Percentiles rank a stretch among this genome's conserved stretches.
phyloP scores from a whole-genome alignment of 2,888 invertebrate genomes.

The Stratiomys singularior region DNA sequence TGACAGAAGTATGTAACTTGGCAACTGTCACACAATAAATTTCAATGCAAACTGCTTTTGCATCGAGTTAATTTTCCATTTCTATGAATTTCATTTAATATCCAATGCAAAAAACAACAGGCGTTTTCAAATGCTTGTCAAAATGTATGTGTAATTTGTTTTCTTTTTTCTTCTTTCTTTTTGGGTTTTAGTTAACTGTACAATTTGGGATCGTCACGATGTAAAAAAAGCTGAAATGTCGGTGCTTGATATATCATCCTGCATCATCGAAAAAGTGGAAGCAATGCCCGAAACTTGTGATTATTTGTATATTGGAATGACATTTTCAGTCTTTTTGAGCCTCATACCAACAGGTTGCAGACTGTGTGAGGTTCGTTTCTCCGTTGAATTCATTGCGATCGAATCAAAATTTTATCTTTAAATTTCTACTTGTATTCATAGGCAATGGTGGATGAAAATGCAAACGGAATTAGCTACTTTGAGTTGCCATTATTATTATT shows the following conservation, averaged over 20 bases:
- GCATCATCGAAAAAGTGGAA: slow-evolving; percentile 92
- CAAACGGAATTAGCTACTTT: slow-evolving; percentile 62
- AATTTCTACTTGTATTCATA: slow-evolving; percentile 53
- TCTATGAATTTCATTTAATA: too few species aligned
- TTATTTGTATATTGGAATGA: slow-evolving; percentile 78
- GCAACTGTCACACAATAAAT: neutral
- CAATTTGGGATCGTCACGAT: slow-evolving; percentile 92
- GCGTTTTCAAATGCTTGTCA: too few species aligned
- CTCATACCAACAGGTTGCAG: slow-evolving; percentile 71
- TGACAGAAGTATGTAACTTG: slow-evolving; percentile 73
- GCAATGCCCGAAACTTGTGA: slow-evolving; percentile 81
- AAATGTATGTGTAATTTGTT: too few species aligned
- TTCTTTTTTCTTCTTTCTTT: neutral
- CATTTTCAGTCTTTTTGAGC: slow-evolving; percentile 71
- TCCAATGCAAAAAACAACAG: too few species aligned
- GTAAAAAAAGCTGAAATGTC: slow-evolving; percentile 93
- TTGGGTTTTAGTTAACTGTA: slow-evolving; percentile 85
- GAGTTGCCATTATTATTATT: slow-evolving; percentile 63
- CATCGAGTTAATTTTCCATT: too few species aligned
- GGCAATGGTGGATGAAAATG: slow-evolving; percentile 62
- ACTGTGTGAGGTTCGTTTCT: slow-evolving; percentile 60
- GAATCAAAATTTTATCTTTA: neutral
- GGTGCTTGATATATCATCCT: slow-evolving; percentile 93
- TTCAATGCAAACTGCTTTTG: too few species aligned
- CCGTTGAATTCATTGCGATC: neutral